Conservation (phyloP, 2,797 vertebrate species). For the Macropus fuliginosus region DNA sequence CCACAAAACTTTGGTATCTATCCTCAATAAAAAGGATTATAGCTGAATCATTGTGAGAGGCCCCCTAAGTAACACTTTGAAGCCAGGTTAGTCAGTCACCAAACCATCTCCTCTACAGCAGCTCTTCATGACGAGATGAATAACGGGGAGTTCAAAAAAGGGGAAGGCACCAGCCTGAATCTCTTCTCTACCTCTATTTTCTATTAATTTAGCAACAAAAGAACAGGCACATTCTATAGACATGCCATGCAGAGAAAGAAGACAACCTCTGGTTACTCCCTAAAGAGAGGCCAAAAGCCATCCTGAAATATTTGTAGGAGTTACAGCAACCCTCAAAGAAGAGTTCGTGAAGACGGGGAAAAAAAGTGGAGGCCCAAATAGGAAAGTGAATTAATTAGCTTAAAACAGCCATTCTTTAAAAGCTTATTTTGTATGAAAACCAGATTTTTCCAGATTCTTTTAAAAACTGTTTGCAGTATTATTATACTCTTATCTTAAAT, state of each 20-base stretch:
- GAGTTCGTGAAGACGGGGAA: background rate
- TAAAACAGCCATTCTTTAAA: slow-evolving; percentile 5
- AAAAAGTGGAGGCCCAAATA: background rate
- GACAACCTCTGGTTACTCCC: background rate
- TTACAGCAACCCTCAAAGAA: background rate
- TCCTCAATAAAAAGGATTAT: background rate
- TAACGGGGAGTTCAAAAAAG: background rate
- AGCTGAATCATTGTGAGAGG: background rate
- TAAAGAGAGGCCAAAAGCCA: slow-evolving; percentile 20
- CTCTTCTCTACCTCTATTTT: slow-evolving; percentile 16
- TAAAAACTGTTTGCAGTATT: slow-evolving; percentile 21
- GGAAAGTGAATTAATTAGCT: background rate
- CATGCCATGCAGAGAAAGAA: background rate
- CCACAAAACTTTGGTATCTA: background rate
- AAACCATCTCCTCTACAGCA: background rate
- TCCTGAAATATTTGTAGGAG: slow-evolving; percentile 10
- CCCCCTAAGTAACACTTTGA: slow-evolving; percentile 7
- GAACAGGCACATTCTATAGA: background rate
- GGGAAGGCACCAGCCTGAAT: background rate
- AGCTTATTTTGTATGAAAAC: slow-evolving; percentile 46
- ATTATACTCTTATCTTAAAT: slow-evolving; percentile 37
- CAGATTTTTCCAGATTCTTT: slow-evolving; percentile 24
- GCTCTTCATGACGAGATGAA: background rate
- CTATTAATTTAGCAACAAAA: slow-evolving; percentile 18
- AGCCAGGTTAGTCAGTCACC: background rate